Conservation (phyloP, 2,797 vertebrate genomes). For the Danio choprae region DNA sequence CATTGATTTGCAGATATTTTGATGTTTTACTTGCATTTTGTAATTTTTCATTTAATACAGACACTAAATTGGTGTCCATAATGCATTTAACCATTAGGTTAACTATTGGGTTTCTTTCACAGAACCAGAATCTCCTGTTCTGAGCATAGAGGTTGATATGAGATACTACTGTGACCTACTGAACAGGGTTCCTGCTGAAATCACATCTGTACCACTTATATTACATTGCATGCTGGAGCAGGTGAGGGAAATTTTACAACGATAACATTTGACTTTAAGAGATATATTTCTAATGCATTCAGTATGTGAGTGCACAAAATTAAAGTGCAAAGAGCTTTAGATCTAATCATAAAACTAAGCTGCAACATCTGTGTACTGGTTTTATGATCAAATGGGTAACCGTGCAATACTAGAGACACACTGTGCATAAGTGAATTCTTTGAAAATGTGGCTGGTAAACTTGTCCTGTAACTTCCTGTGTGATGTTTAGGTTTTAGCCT, state of each 20-base stretch:
- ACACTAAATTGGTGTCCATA: too few relatives aligned
- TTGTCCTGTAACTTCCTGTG: background rate
- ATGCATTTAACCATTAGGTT: background rate
- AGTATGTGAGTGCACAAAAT: background rate
- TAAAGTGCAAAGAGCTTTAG: background rate
- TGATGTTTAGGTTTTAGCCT: constrained; percentile 43
- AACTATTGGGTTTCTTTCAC: background rate
- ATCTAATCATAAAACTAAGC: background rate
- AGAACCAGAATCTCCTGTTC: constrained; percentile 53
- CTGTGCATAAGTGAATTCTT: background rate
- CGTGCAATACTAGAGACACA: background rate
- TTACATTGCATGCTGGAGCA: constrained; percentile 91
- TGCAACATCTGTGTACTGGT: background rate
- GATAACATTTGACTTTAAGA: background rate
- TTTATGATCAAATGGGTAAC: background rate
- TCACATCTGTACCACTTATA: constrained; percentile 85
- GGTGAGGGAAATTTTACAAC: constrained; percentile 69
- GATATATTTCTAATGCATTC: background rate
- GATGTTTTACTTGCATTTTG: too few relatives aligned
- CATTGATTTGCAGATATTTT: too few relatives aligned
- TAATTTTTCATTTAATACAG: too few relatives aligned
- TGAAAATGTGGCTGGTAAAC: background rate
- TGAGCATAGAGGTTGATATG: constrained; percentile 80
- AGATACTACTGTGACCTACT: constrained; percentile 86
- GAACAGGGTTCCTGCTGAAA: constrained; percentile 81